Percentiles rank a stretch among this genome's conserved stretches.
phyloP scores from a whole-genome alignment of 2,113 vertebrate species.

The Mystacornis crossleyi region DNA sequence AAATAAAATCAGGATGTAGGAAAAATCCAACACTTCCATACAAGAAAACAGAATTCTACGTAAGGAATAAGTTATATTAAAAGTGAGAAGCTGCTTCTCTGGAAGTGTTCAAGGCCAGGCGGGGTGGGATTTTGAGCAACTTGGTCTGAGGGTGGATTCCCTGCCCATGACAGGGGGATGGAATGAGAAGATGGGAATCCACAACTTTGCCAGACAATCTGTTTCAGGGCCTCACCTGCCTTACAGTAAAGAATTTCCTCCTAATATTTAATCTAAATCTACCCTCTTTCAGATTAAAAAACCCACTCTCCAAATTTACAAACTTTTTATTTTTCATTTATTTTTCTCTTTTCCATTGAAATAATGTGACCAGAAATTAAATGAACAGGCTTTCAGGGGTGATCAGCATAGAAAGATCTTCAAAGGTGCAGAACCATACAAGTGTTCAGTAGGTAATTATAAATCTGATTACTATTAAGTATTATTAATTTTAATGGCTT shows the following conservation, averaged over 20 bases:
- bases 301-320: background rate
- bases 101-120: background rate
- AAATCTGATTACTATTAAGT: background rate
- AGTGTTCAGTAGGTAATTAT: background rate
- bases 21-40: background rate
- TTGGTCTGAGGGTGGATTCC: background rate
- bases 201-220: background rate
- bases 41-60: background rate
- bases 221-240: background rate
- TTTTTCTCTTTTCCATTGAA: background rate
- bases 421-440: background rate
- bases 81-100: background rate
- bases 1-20: background rate
- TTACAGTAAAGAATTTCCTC: background rate
- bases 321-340: background rate
- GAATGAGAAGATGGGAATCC: background rate
- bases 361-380: background rate
- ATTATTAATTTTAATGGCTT: background rate
- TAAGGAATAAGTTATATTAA: background rate
- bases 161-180: background rate
- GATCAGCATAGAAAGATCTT: background rate
- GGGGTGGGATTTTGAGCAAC: background rate
- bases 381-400: background rate
- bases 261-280: background rate
- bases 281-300: background rate